Evolutionary conservation across 1,140 invertebrate genomes (phyloP).

Genomic region (Heliconius hermathena): DNA sequence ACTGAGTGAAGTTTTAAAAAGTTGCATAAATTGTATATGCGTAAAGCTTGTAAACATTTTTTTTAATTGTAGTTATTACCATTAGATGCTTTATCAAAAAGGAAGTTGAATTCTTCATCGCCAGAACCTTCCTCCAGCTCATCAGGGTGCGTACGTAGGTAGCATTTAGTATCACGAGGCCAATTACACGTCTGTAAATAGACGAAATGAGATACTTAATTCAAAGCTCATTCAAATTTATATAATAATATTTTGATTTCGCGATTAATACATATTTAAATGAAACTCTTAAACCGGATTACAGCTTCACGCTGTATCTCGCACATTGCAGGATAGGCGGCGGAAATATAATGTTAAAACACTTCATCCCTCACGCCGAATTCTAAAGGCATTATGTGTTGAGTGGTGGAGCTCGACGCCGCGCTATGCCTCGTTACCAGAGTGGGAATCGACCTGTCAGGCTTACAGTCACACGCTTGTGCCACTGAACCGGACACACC

Average conservation of each 20-base stretch:
- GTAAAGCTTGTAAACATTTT: too few species aligned
- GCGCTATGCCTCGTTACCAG: neutral
- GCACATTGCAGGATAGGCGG: neutral
- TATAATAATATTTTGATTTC: too few species aligned
- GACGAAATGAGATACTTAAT: neutral
- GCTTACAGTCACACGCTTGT: too few species aligned
- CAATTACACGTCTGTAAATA: slow-evolving; percentile 59
- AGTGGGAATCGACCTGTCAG: too few species aligned
- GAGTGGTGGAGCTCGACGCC: neutral
- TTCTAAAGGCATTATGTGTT: neutral
- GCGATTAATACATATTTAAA: too few species aligned
- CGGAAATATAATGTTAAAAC: neutral
- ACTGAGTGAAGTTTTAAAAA: too few species aligned
- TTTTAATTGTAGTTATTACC: neutral
- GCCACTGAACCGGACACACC: too few species aligned
- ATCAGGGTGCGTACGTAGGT: slow-evolving; percentile 34
- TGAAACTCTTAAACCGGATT: too few species aligned
- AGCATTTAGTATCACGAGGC: slow-evolving; percentile 48
- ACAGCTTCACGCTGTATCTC: neutral
- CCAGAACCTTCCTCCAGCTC: slow-evolving; percentile 50
- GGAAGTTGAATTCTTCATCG: slow-evolving; percentile 40
- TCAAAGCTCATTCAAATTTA: too few species aligned
- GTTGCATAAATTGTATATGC: too few species aligned
- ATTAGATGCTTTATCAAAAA: neutral
- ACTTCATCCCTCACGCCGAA: neutral